phyloP scores from a whole-genome alignment of 1,140 invertebrate species.

The Drosophila sproati region DNA sequence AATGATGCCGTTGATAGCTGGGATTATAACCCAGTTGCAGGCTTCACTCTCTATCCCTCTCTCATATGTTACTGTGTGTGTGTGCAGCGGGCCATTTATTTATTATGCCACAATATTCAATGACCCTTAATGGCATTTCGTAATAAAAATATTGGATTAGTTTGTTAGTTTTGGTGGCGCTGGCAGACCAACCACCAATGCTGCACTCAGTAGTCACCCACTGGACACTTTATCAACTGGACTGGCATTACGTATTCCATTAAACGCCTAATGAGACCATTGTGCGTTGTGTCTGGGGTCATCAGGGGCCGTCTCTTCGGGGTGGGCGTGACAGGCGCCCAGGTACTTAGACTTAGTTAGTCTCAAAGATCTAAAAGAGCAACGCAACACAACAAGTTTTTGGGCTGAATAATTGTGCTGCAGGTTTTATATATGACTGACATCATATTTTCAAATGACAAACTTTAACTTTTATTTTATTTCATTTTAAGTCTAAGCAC shows the following conservation, averaged over 20 bases:
- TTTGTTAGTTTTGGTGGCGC: constrained; percentile 70
- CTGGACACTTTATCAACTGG: constrained; percentile 72
- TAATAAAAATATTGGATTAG: constrained; percentile 84
- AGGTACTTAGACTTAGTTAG: constrained; percentile 55
- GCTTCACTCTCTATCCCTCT: constrained; percentile 6
- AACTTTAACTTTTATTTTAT: too few relatives aligned
- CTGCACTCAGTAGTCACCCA: constrained; percentile 28
- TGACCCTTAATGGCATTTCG: constrained; percentile 83
- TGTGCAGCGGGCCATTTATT: constrained; percentile 63
- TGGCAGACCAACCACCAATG: constrained; percentile 49
- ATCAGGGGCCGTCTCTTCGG: constrained; percentile 32
- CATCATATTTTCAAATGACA: background rate
- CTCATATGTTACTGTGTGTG: constrained; percentile 27
- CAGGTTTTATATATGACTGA: background rate
- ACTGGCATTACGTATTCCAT: constrained; percentile 76
- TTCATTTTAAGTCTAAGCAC: too few relatives aligned
- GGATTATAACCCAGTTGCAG: constrained; percentile 60
- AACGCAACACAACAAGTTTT: constrained; percentile 13
- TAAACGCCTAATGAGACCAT: constrained; percentile 81
- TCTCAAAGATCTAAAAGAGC: constrained; percentile 39
- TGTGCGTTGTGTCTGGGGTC: constrained; percentile 43
- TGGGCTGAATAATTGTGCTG: background rate
- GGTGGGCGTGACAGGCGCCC: constrained; percentile 36
- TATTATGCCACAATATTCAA: constrained; percentile 83
- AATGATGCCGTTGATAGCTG: constrained; percentile 80